Evolutionary conservation across 1,140 invertebrate genomes (phyloP).

Genomic region (Aethina tumida): DNA sequence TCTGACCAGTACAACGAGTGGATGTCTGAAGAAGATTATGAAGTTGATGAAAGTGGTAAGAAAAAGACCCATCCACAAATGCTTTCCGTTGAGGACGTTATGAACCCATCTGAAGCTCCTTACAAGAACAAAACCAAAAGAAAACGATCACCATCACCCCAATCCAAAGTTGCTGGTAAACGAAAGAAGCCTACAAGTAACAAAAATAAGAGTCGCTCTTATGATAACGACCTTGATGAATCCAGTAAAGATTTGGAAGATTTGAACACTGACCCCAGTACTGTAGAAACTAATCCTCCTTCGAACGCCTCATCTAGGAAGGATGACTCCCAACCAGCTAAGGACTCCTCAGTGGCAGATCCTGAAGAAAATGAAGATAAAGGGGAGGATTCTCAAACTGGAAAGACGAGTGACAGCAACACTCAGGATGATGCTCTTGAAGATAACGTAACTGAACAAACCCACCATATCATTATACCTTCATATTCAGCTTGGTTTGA

Average conservation of each 20-base stretch:
- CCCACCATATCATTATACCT: constrained; percentile 96
- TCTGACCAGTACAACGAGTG: constrained; percentile 94
- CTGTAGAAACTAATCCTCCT: constrained; percentile 62
- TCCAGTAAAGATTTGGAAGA: constrained; percentile 79
- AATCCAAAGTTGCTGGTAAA: constrained; percentile 70
- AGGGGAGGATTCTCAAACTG: constrained; percentile 49
- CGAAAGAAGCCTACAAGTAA: constrained; percentile 63
- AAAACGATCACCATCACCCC: constrained; percentile 81
- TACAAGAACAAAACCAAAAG: constrained; percentile 68
- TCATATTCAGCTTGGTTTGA: constrained; percentile 99
- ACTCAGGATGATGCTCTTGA: constrained; percentile 68
- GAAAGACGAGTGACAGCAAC: constrained; percentile 43
- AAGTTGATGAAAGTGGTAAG: constrained; percentile 77
- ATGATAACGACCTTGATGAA: constrained; percentile 61
- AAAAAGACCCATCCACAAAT: constrained; percentile 72
- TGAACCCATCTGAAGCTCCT: constrained; percentile 44
- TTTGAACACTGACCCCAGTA: constrained; percentile 62
- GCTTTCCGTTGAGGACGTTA: constrained; percentile 73
- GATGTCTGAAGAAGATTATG: constrained; percentile 99
- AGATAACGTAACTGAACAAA: constrained; percentile 95
- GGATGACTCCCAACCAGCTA: constrained; percentile 64
- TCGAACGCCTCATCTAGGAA: constrained; percentile 37
- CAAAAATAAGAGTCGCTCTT: constrained; percentile 51
- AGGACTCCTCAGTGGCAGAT: constrained; percentile 65
- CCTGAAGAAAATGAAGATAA: constrained; percentile 57